Base-by-base conservation (phyloP, 2,113 vertebrate species). In the Coreoperca whiteheadi region DNA sequence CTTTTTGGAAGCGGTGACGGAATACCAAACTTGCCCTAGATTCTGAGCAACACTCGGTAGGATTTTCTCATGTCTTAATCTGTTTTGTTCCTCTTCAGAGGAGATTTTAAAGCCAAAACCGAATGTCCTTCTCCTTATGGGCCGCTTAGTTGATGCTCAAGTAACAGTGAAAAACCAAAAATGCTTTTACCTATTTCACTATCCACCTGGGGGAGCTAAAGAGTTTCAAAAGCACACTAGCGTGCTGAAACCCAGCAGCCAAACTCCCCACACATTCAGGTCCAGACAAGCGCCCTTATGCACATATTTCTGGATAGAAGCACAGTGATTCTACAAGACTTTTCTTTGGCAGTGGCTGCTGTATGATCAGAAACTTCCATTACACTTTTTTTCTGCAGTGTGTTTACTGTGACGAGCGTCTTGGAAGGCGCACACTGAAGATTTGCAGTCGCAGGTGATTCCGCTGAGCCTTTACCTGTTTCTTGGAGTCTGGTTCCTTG, bases 401-500 rank as follows among this genome's bases (percentile, higher is more conserved):
- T 67, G 39, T 69, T 61, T 54, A 46, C 15, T 16, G 18, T 10
- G 59, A 15, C 21, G 37, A 20, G 25, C 2, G 2, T 41, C 21
- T 61, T 57, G 66, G 59, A 74, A 81, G 67, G 9, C 0, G 0
- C 28, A 51, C n/a, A 7, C 30, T 3, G 8, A 32, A 20, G 32
- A n/a, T 54, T n/a, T 51, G 14, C n/a, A 30, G 28, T n/a, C 2
- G 21, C 9, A 23, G 57, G 25, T n/a, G 48, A 39, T 63, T 54
- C 32, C 46, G 48, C 23, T 28, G 46, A 48, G 32, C 34, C 56
- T 65, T 79, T 79, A 95, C 94, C 92, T 91, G 80, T 65, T 66
- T 77, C 65, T 70, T 57, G 65, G 23, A 79, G 14, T 30, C 12
- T 80, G 69, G 30, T 14, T 51, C 75, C 79, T 0, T 82, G 14